Evolutionary conservation across 2,797 vertebrate genomes (phyloP).

Genomic region (Oryzias dopingdopingensis): DNA sequence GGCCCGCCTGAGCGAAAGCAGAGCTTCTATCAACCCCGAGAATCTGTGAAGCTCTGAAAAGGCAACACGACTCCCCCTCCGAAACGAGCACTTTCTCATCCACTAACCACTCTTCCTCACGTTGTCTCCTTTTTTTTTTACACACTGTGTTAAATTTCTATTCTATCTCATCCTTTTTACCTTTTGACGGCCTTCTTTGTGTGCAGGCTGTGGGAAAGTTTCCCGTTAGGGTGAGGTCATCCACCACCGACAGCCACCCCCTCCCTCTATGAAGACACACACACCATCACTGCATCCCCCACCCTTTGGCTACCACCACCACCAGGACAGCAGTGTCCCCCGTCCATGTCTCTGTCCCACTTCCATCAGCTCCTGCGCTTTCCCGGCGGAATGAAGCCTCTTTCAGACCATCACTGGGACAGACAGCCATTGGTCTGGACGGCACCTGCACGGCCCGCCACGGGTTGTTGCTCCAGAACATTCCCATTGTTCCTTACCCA

Average conservation of each 20-base stretch:
- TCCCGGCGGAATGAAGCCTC: slow-evolving; percentile 50
- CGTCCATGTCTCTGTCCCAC: slow-evolving; percentile 41
- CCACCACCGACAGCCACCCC: slow-evolving; percentile 52
- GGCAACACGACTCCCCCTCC: slow-evolving; percentile 43
- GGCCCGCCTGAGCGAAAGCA: slow-evolving; percentile 8
- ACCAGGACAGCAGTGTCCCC: slow-evolving; percentile 34
- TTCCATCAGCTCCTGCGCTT: slow-evolving; percentile 42
- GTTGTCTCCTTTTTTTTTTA: slow-evolving; percentile 36
- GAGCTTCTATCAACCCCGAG: slow-evolving; percentile 24
- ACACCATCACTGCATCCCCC: slow-evolving; percentile 28
- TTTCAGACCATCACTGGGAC: slow-evolving; percentile 45
- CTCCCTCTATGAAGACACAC: slow-evolving; percentile 17
- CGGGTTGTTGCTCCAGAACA: slow-evolving; percentile 4
- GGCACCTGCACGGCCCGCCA: slow-evolving; percentile 28
- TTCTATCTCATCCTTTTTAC: slow-evolving; percentile 78
- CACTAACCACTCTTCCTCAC: slow-evolving; percentile 28
- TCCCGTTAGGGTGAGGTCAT: slow-evolving; percentile 82
- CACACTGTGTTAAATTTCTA: slow-evolving; percentile 77
- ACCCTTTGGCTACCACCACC: slow-evolving; percentile 38
- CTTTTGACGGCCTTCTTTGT: slow-evolving; percentile 82
- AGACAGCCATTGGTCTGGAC: slow-evolving; percentile 20
- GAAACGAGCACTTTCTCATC: slow-evolving; percentile 35
- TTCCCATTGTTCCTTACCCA: slow-evolving; percentile 15
- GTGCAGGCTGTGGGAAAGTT: slow-evolving; percentile 83
- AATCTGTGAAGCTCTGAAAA: slow-evolving; percentile 38